Percentiles rank a stretch among this genome's conserved stretches.
phyloP scores from a whole-genome alignment of 2,797 vertebrate species.

The Tapirus indicus region DNA sequence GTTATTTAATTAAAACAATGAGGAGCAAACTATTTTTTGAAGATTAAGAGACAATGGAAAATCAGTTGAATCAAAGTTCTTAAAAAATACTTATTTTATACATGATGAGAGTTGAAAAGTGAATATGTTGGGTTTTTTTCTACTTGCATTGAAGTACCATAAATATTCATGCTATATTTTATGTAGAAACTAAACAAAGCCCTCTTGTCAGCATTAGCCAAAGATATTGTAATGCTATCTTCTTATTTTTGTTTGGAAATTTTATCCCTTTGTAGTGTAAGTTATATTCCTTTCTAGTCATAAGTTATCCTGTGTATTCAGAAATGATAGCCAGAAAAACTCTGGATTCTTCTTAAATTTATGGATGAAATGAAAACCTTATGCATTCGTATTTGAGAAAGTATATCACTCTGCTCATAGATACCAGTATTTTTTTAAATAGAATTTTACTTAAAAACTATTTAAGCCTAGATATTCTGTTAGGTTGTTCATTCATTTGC shows the following conservation, averaged over 20 bases:
- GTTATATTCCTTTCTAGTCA: background rate
- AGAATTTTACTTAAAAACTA: constrained; percentile 15
- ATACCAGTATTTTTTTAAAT: background rate
- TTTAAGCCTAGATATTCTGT: background rate
- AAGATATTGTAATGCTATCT: background rate
- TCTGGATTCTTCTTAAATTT: background rate
- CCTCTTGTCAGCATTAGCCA: background rate
- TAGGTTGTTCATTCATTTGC: background rate
- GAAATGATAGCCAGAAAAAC: background rate
- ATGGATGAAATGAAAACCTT: constrained; percentile 14
- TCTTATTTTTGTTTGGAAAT: background rate
- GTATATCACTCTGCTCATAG: background rate
- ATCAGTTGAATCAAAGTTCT: constrained; percentile 13
- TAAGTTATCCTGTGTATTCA: constrained; percentile 31
- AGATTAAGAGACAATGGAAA: background rate
- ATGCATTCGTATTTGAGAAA: background rate
- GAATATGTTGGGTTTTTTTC: background rate
- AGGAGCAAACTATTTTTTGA: background rate
- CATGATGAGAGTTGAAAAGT: background rate
- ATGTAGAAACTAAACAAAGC: background rate
- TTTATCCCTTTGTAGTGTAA: background rate
- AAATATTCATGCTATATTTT: background rate
- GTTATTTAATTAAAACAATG: constrained; percentile 21
- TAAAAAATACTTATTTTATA: background rate
- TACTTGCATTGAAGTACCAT: background rate